Base-by-base conservation (phyloP, 2,113 vertebrate genomes). In the Neopipo cinnamomea region DNA sequence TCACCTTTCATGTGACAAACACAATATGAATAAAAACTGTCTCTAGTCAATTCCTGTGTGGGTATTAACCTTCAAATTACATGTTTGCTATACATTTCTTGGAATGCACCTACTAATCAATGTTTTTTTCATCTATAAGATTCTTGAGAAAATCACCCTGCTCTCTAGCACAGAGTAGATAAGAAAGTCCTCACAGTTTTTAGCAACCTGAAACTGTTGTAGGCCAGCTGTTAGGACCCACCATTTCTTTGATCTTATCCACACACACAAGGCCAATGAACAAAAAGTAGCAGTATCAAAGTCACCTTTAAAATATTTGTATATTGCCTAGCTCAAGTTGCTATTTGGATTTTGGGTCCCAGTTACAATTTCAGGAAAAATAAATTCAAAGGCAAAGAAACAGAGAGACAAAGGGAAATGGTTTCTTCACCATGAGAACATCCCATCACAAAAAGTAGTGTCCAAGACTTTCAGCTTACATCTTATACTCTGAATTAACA, bases 371-470 rank as follows among this genome's bases (percentile, higher is more conserved):
- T 74, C 37, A 72, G 42, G 20, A 74, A 61, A 85, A 85, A 66
- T 37, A 63, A 55, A 59, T 55, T 56, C 35, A 68, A 79, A 30
- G 13, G 13, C 41, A 55, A 71, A 77, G 24, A 75, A 82, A 83
- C 3, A 47, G 10, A 58, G 9, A 68, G 17, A 61, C 17, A 81
- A 71, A 42, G 4, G 27, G 5, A 77, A 91, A 42, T 6, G 2
- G 3, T 22, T 86, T 81, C 41, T 74, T 61, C 16, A 24, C 14
- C 0, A 0, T 39, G 31, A 81, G 14, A 93, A 46, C 2, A 59
- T 39, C 11, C 5, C 28, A 67, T 17, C 42, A 39, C 15, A 63
- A 81, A 91, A 72, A 25, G 15, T 35, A 30, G 14, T 46, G 44
- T 59, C 33, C 55, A 79, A 68, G 27, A 5, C 33, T 72, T 71